Evolutionary conservation across 2,888 invertebrate genomes (phyloP).

Genomic region (Litoditis marina): DNA sequence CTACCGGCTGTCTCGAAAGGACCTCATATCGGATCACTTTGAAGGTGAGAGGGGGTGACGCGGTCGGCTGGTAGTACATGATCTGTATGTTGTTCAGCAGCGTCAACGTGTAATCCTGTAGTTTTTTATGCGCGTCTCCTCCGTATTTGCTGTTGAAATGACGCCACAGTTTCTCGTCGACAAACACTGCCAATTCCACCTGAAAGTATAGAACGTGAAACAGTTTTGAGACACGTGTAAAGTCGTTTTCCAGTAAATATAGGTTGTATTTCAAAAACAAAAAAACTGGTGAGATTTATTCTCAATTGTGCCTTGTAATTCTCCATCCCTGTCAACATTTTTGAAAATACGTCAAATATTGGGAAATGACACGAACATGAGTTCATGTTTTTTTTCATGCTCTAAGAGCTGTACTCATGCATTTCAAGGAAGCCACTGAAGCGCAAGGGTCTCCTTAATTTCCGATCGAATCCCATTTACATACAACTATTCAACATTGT

Average conservation of each 20-base stretch:
- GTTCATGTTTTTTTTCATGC: too few relatives aligned
- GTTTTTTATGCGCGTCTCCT: slow-evolving; percentile 43
- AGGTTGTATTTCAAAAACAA: background rate
- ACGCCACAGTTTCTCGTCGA: slow-evolving; percentile 59
- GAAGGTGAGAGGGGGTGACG: slow-evolving; percentile 58
- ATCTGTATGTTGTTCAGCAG: slow-evolving; percentile 62
- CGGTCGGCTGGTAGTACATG: slow-evolving; percentile 61
- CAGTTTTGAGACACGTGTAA: background rate
- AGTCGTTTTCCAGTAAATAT: background rate
- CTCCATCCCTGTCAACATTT: background rate
- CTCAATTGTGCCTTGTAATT: too few relatives aligned
- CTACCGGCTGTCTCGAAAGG: slow-evolving; percentile 57
- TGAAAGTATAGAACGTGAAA: slow-evolving; percentile 12
- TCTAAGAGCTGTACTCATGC: too few relatives aligned
- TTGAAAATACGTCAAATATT: background rate
- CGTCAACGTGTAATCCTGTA: slow-evolving; percentile 60
- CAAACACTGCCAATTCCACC: slow-evolving; percentile 61
- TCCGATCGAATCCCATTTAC: too few relatives aligned
- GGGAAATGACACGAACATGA: too few relatives aligned
- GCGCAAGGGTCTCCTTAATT: too few relatives aligned
- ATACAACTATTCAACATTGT: too few relatives aligned
- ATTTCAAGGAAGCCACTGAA: too few relatives aligned
- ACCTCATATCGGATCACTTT: slow-evolving; percentile 61
- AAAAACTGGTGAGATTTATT: too few relatives aligned
- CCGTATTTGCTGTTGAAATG: slow-evolving; percentile 60